phyloP scores from a whole-genome alignment of 1,140 invertebrate species.

The Trialeurodes vaporariorum region DNA sequence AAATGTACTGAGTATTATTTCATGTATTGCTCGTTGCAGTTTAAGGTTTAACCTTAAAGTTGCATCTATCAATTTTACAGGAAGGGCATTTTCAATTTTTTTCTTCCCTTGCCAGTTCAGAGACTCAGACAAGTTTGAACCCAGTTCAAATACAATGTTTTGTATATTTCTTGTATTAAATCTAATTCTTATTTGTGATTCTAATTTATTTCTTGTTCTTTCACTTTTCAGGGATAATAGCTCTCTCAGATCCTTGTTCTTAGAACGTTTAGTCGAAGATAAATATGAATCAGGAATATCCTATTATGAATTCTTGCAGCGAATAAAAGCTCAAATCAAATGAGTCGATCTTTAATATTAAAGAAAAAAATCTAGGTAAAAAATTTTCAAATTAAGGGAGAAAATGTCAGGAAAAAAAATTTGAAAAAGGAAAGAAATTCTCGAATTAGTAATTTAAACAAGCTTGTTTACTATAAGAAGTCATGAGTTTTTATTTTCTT shows the following conservation, averaged over 20 bases:
- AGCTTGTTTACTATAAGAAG: no score
- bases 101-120: neutral
- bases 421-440: no score
- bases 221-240: slow-evolving; percentile 70
- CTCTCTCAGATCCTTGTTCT: slow-evolving; percentile 63
- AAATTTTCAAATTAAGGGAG: no score
- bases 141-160: neutral
- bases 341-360: slow-evolving; percentile 31
- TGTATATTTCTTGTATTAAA: neutral
- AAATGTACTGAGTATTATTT: no score
- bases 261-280: slow-evolving; percentile 87
- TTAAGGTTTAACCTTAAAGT: no score
- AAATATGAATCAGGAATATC: slow-evolving; percentile 83
- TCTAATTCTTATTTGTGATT: neutral
- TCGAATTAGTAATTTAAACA: no score
- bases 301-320: slow-evolving; percentile 97
- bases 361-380: slow-evolving; percentile 1
- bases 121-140: neutral
- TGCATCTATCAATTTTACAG: no score
- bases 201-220: slow-evolving; percentile 11
- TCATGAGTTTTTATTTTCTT: no score
- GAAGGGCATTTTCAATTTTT: no score
- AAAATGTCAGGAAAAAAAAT: no score
- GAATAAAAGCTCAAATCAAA: slow-evolving; percentile 84
- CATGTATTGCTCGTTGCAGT: no score